Base-by-base conservation (phyloP, 2,888 invertebrate species). In the Liposcelis brunnea region DNA sequence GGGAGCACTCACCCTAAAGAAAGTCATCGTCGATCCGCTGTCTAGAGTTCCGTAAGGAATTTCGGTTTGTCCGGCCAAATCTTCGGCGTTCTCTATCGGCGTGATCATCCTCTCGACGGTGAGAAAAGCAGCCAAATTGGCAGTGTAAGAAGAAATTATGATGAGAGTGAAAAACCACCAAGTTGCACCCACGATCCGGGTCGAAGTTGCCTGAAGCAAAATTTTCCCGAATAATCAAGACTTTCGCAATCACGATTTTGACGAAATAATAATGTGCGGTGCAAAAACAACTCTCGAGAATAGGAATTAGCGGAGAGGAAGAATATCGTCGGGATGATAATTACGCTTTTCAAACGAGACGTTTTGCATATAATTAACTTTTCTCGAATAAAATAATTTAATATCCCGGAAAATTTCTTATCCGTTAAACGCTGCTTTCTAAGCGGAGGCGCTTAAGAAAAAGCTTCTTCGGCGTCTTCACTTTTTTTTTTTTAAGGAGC, bases 151-250 rank as follows among this genome's bases (percentile, higher is more conserved):
- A 0, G 94, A 93, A 50, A 97, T 87, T 61, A 97, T 93, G 61
- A 98, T 97, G 34, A 98, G 73, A 0, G 95, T 97, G 67, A 98
- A 98, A 68, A 98, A 97, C 94, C 97, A 98, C 97, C 97, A 98
- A 55, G 90, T 87, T 1, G 86, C 93, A 8, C 94, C 93, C 5
- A 97, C 93, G 52, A 97, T 87, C 45, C 97, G 71, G 1, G 97
- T 97, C 4, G 87, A 87, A 2, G 86, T 84, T 2, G 87, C 86
- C 86, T 87, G 58, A 55, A n/a, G 48, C 21, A 40, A 47, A 15
- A 36, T n/a, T n/a, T n/a, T n/a, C n/a, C n/a, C n/a, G n/a, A n/a
- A n/a, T n/a, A n/a, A n/a, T n/a, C n/a, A n/a, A n/a, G n/a, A n/a
- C n/a, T n/a, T n/a, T n/a, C n/a, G n/a, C n/a, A n/a, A n/a, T n/a